Base-by-base conservation (phyloP, 2,797 vertebrate species). In the Sebastes vulpes region DNA sequence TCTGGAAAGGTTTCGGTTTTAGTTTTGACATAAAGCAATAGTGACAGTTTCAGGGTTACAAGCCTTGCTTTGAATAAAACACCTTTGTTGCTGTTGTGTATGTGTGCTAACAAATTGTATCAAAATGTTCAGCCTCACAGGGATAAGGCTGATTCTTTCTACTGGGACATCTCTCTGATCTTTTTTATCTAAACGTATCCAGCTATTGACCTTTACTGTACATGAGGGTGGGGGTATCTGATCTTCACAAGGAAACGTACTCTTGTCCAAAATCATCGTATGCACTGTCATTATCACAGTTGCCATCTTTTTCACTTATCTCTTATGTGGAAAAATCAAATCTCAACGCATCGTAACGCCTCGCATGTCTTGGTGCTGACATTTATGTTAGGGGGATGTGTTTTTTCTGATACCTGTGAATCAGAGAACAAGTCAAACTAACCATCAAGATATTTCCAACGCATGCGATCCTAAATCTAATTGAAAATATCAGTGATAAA, bases 131-230 rank as follows among this genome's bases (percentile, higher is more conserved):
- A 42, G 12, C 29, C 5, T 63, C 12, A 20, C 29, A 28, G 50
- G 25, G 23, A 32, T 48, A 4, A 58, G 12, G 48, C 23, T 2
- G 18, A 42, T 70, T 75, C 20, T 35, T 81, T 46, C 14, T 63
- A 57, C 70, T 21, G 16, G 63, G 1, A 21, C 31, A 35, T 29
- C 10, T 63, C 52, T 56, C 18, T 56, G 56, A 77, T 81, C 9
- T 16, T 63, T 56, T 82, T 52, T 67, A 77, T 74, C 52, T 42
- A 10, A 68, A 65, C 28, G 4, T 77, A n/a, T 52, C 42, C 46
- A 23, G 29, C 50, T 71, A 54, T 72, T 81, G 74, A 83, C 81
- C 61, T 77, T 81, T 59, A 64, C 59, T 53, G 65, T 81, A 81
- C 71, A 72, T 4, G 12, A 65, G 29, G 23, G 12, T 9, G 18